Evolutionary conservation across 2,797 vertebrate species (phyloP), one percentile per base, ranked within the genome.

Genomic region (Aulostomus chinensis): DNA sequence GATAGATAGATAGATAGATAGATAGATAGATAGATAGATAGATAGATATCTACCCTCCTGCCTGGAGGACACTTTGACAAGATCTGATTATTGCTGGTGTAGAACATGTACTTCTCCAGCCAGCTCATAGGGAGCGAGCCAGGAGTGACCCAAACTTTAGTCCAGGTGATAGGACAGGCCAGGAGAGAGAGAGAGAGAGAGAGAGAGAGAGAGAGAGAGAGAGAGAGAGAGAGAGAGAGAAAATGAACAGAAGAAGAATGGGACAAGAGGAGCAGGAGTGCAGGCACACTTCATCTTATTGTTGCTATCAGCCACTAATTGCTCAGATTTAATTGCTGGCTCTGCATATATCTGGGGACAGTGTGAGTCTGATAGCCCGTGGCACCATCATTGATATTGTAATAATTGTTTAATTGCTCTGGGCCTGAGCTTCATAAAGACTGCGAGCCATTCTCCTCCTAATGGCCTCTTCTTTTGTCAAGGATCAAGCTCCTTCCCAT

Each of bases 381-480:
- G 74, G 72, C 58, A 60, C 37, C 37, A 61, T 66, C 68, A 67
- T 51, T 78, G 72, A 71, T 70, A 56, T 68, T 78, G 59, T 78
- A 81, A 80, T 82, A 80, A 73, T 50, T 26, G 31, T 74, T 73
- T 83, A 82, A 86, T 81, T 84, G 75, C 76, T 60, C 2, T 50
- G 66, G 67, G 48, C 66, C 58, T 2, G 4, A 37, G 55, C 37
- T 67, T 61, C 52, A 71, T 57, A 29, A 57, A 77, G 40, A 70
- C 26, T 15, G 71, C 54, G 55, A 54, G 60, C 37, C 10, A 7
- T 20, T 73, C 57, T 49, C 46, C 54, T 75, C 43, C 7, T 67
- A 72, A 63, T 51, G 59, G 58, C 31, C 52, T 70, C 35, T 42
- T 53, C 24, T 52, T 55, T 68, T 59, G 60, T 66, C 14, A 52